phyloP scores from a whole-genome alignment of 2,797 vertebrate genomes.

The Arnoldichthys spilopterus region DNA sequence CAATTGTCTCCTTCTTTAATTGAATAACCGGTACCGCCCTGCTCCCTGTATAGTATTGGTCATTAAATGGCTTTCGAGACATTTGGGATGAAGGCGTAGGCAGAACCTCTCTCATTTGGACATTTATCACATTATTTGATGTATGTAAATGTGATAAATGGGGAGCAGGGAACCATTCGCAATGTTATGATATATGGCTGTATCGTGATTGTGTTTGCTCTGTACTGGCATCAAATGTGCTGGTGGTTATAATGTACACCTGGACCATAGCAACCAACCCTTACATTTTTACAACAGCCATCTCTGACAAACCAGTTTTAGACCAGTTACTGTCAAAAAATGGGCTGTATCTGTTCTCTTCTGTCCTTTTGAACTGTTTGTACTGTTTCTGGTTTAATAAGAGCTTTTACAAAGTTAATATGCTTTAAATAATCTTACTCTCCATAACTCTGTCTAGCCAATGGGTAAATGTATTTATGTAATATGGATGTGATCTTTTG shows the following conservation, averaged over 20 bases:
- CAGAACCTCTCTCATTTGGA: too few species aligned
- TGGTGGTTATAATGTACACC: not conserved
- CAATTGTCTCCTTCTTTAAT: slow-evolving; percentile 18
- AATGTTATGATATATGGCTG: not conserved
- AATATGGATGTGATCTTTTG: not conserved
- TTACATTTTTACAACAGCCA: not conserved
- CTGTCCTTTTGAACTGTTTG: not conserved
- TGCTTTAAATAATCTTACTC: slow-evolving; percentile 6
- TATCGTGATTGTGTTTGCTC: not conserved
- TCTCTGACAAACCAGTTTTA: not conserved
- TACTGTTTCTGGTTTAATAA: slow-evolving; percentile 16
- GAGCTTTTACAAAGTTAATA: not conserved
- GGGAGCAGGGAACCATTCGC: not conserved
- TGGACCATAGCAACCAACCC: not conserved
- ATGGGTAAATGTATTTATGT: not conserved
- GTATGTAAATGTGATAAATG: too few species aligned
- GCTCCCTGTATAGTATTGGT: too few species aligned
- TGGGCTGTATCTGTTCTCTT: not conserved
- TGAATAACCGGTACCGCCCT: too few species aligned
- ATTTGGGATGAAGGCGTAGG: too few species aligned
- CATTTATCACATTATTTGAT: too few species aligned
- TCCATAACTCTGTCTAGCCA: not conserved
- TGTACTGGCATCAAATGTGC: not conserved
- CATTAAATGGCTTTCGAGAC: too few species aligned
- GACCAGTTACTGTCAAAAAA: not conserved